Percentiles rank a stretch among this genome's conserved stretches.
Evolutionary conservation across 2,888 invertebrate species (phyloP).

Genomic region (Urechis unicinctus): DNA sequence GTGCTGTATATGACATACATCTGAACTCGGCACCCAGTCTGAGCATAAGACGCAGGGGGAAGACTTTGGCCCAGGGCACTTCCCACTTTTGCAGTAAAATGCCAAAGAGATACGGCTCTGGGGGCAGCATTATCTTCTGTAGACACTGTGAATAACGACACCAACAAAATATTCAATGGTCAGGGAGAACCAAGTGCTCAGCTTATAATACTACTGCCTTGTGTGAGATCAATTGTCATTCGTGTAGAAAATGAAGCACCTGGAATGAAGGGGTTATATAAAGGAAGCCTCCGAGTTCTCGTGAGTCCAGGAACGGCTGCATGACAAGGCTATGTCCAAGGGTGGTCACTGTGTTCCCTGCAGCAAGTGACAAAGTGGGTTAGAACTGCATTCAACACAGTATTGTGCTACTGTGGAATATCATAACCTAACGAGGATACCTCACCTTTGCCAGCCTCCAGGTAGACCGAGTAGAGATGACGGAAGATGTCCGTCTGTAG

Average conservation of each 20-base stretch:
- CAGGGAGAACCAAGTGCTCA: too few relatives aligned
- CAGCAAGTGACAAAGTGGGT: background rate
- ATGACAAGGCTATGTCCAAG: slow-evolving; percentile 62
- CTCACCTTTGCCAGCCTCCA: slow-evolving; percentile 52
- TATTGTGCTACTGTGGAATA: background rate
- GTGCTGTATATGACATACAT: slow-evolving; percentile 55
- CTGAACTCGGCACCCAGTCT: slow-evolving; percentile 77
- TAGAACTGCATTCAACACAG: too few relatives aligned
- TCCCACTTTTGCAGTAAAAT: slow-evolving; percentile 76
- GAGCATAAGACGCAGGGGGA: slow-evolving; percentile 65
- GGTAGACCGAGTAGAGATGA: slow-evolving; percentile 68
- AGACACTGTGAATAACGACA: slow-evolving; percentile 63
- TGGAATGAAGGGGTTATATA: slow-evolving; percentile 74
- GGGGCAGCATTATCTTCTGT: slow-evolving; percentile 60
- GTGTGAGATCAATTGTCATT: too few relatives aligned
- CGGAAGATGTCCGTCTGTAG: slow-evolving; percentile 65
- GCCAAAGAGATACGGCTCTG: slow-evolving; percentile 71
- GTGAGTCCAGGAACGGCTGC: slow-evolving; percentile 46
- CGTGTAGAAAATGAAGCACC: too few relatives aligned
- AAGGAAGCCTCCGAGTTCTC: slow-evolving; percentile 66
- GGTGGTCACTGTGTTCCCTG: slow-evolving; percentile 66
- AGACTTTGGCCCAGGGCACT: slow-evolving; percentile 75
- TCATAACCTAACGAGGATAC: background rate
- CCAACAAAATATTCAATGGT: too few relatives aligned
- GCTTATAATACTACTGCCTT: too few relatives aligned